phyloP scores from a whole-genome alignment of 2,888 invertebrate genomes.

The Schizotus pectinicornis region DNA sequence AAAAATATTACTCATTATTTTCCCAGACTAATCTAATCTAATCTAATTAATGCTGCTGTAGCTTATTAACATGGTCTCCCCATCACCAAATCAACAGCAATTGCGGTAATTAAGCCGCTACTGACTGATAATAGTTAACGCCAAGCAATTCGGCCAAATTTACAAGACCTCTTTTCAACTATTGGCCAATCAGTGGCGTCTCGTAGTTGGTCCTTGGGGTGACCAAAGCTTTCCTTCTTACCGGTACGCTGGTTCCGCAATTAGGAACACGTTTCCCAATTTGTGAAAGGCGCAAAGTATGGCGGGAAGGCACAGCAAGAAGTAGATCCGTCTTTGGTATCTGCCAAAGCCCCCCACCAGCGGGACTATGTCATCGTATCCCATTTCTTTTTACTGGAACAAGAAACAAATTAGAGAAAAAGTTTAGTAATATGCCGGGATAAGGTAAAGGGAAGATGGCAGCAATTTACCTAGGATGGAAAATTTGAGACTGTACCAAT shows the following conservation, averaged over 20 bases:
- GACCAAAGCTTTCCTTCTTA: slow-evolving; percentile 42
- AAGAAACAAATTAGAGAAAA: background rate
- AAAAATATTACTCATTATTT: slow-evolving; percentile 7
- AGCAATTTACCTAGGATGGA: no score
- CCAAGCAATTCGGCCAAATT: no score
- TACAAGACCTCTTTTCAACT: no score
- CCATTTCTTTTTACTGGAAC: slow-evolving; percentile 59
- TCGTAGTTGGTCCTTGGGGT: no score
- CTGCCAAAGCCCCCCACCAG: slow-evolving; percentile 73
- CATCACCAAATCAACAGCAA: no score
- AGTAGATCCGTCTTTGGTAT: slow-evolving; percentile 71
- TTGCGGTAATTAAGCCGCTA: no score
- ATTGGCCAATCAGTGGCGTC: no score
- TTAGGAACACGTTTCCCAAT: slow-evolving; percentile 72
- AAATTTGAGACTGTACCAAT: no score
- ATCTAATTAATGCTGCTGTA: background rate
- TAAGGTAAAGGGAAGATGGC: no score
- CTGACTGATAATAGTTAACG: no score
- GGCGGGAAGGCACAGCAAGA: slow-evolving; percentile 72
- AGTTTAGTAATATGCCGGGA: no score
- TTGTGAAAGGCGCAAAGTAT: slow-evolving; percentile 78
- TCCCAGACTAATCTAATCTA: background rate
- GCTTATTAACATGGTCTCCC: background rate
- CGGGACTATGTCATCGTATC: slow-evolving; percentile 73
- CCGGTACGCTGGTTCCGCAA: slow-evolving; percentile 70